Base-by-base conservation (phyloP, 64 coral and sea anemone genomes). In the Dendrophyllia cribrosa region DNA sequence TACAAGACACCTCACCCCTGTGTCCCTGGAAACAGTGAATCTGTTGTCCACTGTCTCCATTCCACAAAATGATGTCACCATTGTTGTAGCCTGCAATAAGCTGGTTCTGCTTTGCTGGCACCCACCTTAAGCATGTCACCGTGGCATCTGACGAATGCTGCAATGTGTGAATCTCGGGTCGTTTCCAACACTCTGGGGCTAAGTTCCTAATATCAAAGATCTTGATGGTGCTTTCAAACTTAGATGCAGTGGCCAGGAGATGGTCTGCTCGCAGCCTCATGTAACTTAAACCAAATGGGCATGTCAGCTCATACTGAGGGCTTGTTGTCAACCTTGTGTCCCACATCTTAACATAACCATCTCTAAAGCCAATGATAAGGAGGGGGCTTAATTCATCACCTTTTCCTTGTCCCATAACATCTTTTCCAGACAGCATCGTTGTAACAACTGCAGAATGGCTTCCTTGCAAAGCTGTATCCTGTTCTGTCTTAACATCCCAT, bases 201-300 rank as follows among this genome's bases (percentile, higher is more conserved):
- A 96, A 80, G 66, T 97, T 75, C 49, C 95, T 82, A 20, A 96
- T 82, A 25, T 97, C 95, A 68, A 89, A 97, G 12, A 97, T 83
- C 70, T 94, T 78, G 60, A 72, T 11, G 25, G 75, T 89, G 20
- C 70, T 90, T 19, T 91, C 92, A 94, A 83, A 78, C 45, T 89
- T 56, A 14, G 90, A 88, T 12, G 88, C 76, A 20, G 79, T 52
- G 48, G 90, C 88, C 9, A 97, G 23, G 3, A 89, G 21, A 34
- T 96, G 25, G 43, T 78, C 85, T 17, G 48, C 47, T 47, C 82
- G 87, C 1, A 90, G 23, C 7, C 58, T 67, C 87, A 93, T 51
- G 48, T 50, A 50, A 61, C 70, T 88, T 48, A 97, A 73, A 43
- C 82, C 92, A 58, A 97, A 87, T 44, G 88, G 85, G 12, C 87